phyloP scores from a whole-genome alignment of 2,888 invertebrate species.

The Julus scandinavius region DNA sequence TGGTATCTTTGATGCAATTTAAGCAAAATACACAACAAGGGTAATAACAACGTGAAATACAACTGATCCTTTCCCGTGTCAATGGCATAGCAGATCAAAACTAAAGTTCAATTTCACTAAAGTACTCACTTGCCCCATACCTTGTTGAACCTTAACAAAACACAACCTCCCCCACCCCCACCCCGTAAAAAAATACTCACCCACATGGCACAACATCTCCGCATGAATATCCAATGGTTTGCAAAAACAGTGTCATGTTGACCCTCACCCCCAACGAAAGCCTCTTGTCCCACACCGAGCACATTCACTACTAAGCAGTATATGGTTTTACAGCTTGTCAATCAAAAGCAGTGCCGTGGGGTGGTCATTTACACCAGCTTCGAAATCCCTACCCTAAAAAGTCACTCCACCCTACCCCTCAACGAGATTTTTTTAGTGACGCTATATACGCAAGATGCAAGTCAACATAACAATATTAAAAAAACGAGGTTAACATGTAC shows the following conservation, averaged over 20 bases:
- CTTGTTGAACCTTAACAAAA: not conserved
- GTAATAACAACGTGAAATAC: too few species aligned
- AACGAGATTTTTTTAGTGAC: not conserved
- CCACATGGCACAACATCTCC: constrained; percentile 39
- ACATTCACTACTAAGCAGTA: constrained; percentile 53
- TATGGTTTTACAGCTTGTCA: constrained; percentile 54
- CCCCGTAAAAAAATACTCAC: not conserved
- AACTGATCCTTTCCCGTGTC: too few species aligned
- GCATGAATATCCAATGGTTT: constrained; percentile 45
- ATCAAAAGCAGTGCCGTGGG: constrained; percentile 49
- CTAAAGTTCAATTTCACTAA: not conserved
- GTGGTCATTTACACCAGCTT: constrained; percentile 48
- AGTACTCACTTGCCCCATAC: too few species aligned
- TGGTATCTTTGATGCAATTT: too few species aligned
- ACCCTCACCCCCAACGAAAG: constrained; percentile 45
- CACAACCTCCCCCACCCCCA: not conserved
- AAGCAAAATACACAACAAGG: too few species aligned
- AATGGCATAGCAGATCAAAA: too few species aligned
- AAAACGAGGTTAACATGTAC: not conserved
- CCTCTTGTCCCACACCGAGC: constrained; percentile 48
- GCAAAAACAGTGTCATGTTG: constrained; percentile 50
- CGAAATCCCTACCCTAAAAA: constrained; percentile 23
- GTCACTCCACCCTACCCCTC: constrained; percentile 40
- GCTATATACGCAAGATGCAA: not conserved
- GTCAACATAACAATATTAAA: not conserved